These are phyloP conservation scores for Kryptopterus vitreolus DNA, from an alignment of 2,797 vertebrate genomes.

Conservation along the genomic window DNA sequence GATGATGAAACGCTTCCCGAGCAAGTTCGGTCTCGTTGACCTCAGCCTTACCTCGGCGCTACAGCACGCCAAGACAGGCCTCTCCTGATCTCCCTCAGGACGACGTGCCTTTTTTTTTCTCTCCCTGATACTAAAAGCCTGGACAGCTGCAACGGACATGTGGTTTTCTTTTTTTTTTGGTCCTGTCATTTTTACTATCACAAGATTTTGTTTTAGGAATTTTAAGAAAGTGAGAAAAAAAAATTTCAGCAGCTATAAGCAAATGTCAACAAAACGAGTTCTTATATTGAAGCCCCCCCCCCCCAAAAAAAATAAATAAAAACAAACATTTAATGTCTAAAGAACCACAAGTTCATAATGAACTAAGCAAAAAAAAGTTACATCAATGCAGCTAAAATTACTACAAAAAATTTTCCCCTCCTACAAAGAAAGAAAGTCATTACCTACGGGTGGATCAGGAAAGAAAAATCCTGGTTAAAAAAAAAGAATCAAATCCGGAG, in stretches of 20 bases:
- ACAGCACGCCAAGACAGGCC: conserved; percentile 34
- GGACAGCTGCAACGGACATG: conserved; percentile 18
- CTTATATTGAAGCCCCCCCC: too few relatives aligned
- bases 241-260: neutral
- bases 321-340: neutral
- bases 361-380: neutral
- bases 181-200: neutral
- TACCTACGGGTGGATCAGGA: conserved; percentile 34
- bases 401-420: neutral
- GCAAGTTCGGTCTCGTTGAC: conserved; percentile 11
- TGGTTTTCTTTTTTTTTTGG: neutral
- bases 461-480: conserved; percentile 10
- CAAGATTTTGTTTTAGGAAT: neutral
- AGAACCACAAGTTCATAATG: neutral
- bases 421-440: neutral
- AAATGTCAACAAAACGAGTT: neutral
- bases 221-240: neutral
- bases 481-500: too few relatives aligned
- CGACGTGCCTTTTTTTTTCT: conserved; percentile 13
- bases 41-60: conserved; percentile 27
- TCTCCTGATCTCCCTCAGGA: conserved; percentile 5
- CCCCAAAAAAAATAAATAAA: neutral
- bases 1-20: neutral
- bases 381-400: neutral
- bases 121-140: neutral